phyloP scores from a whole-genome alignment of 92 coral and sea anemone species.

The Micromussa lordhowensis region DNA sequence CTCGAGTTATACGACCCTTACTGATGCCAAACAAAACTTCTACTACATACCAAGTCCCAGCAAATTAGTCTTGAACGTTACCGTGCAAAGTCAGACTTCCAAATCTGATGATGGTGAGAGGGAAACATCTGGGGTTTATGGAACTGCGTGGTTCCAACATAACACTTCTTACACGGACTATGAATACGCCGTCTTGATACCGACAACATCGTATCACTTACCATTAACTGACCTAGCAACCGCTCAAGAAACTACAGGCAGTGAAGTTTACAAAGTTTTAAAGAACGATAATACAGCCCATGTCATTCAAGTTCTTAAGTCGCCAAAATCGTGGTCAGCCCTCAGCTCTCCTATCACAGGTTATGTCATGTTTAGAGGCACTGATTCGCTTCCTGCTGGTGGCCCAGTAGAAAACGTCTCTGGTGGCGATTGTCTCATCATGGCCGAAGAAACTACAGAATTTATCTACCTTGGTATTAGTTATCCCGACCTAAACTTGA shows the following conservation, averaged over 20 bases:
- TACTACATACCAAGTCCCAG: conserved; percentile 63
- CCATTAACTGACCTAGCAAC: conserved; percentile 18
- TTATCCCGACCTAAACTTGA: conserved; percentile 31
- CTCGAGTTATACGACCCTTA: not conserved
- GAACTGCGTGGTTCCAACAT: conserved; percentile 75
- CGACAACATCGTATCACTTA: conserved; percentile 23
- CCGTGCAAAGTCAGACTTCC: conserved; percentile 59
- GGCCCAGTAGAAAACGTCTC: conserved; percentile 60
- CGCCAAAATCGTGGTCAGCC: conserved; percentile 42
- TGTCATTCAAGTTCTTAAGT: conserved; percentile 62
- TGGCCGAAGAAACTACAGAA: conserved; percentile 63
- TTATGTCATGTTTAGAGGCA: conserved; percentile 57
- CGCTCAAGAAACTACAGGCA: conserved; percentile 35
- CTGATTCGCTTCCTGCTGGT: not conserved
- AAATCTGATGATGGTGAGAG: conserved; percentile 7
- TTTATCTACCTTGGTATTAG: conserved; percentile 49
- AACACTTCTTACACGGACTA: not conserved
- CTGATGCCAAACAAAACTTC: conserved; percentile 75
- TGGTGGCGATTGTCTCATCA: conserved; percentile 43
- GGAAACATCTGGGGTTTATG: conserved; percentile 50
- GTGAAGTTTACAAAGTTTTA: conserved; percentile 47
- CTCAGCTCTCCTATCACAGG: conserved; percentile 42
- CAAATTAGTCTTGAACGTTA: conserved; percentile 36
- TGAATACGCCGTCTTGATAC: conserved; percentile 48
- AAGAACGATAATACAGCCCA: conserved; percentile 52